Base-by-base conservation (phyloP, 2,888 invertebrate species). In the Lysandra bellargus region DNA sequence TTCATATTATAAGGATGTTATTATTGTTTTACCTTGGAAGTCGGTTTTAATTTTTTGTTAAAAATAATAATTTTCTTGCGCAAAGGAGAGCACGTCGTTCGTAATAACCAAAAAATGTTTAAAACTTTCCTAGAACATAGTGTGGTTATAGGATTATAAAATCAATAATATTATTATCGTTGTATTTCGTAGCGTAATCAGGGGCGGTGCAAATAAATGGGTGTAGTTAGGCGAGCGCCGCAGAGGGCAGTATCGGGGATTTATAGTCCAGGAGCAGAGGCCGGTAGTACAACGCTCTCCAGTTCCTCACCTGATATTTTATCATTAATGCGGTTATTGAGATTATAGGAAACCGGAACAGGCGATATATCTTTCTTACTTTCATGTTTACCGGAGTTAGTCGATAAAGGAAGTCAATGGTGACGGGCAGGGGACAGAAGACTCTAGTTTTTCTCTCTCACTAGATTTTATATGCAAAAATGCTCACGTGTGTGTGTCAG, bases 181-280 rank as follows among this genome's bases (percentile, higher is more conserved):
- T 86, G 85, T 86, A 85, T 69, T 69, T 69, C 69, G 86, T 85
- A 83, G 83, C 87, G 89, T 92, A 93, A 92, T 92, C 90, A 90
- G 90, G 89, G 89, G 88, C 86, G 88, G 85, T 87, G 88, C 86
- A 90, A 92, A 93, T 89, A 92, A 92, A 93, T 92, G 91, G 89
- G 83, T 86, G 91, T 91, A 92, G 92, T 93, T 92, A 92, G 89
- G 88, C 86, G 87, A 87, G 87, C 87, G 88, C 93, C 93, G 89
- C 92, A 91, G 91, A 90, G 91, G 92, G 91, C 89, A 90, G 90
- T 92, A 89, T 86, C 87, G 83, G 85, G 88, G 89, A 93, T 93
- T 93, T 93, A 93, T 93, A 91, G 87, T 83, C 87, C 85, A 86
- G 83, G 82, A 83, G 83, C 79, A 82, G 81, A 81, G 80, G 82